Evolutionary conservation across 2,113 vertebrate genomes (phyloP).

Genomic region (Cebidichthys violaceus): DNA sequence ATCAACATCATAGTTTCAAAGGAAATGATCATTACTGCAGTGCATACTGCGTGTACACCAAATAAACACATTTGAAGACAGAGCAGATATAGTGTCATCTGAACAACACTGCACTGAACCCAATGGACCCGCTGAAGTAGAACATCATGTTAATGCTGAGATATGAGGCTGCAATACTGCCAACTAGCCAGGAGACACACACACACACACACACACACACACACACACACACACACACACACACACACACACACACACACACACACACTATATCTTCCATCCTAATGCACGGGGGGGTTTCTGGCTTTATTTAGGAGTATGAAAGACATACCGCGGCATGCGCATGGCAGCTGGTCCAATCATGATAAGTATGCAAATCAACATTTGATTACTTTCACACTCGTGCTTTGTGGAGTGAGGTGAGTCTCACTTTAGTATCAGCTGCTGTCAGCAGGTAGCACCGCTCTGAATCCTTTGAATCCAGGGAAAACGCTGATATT

Average conservation of each 20-base stretch:
- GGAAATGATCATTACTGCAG: neutral
- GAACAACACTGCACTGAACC: constrained; percentile 53
- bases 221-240: constrained; percentile 16
- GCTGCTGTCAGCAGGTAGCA: constrained; percentile 68
- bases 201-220: neutral
- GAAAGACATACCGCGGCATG: constrained; percentile 45
- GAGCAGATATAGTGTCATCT: neutral
- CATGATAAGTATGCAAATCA: constrained; percentile 73
- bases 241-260: neutral
- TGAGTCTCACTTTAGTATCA: constrained; percentile 61
- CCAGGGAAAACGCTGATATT: constrained; percentile 61
- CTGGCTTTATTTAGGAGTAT: constrained; percentile 49
- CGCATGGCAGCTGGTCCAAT: constrained; percentile 57
- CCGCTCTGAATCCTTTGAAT: constrained; percentile 40
- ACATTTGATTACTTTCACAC: constrained; percentile 66
- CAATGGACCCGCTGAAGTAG: constrained; percentile 50
- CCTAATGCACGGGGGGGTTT: constrained; percentile 36
- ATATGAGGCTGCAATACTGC: constrained; percentile 59
- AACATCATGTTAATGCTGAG: constrained; percentile 64
- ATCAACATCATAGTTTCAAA: neutral
- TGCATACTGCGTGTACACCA: neutral
- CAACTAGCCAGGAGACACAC: constrained; percentile 30
- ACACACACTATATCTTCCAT: constrained; percentile 23
- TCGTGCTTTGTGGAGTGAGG: constrained; percentile 53
- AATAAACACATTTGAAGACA: constrained; percentile 18